Conservation (phyloP, 2,113 vertebrate species). For the Coptodon bakossiorum region DNA sequence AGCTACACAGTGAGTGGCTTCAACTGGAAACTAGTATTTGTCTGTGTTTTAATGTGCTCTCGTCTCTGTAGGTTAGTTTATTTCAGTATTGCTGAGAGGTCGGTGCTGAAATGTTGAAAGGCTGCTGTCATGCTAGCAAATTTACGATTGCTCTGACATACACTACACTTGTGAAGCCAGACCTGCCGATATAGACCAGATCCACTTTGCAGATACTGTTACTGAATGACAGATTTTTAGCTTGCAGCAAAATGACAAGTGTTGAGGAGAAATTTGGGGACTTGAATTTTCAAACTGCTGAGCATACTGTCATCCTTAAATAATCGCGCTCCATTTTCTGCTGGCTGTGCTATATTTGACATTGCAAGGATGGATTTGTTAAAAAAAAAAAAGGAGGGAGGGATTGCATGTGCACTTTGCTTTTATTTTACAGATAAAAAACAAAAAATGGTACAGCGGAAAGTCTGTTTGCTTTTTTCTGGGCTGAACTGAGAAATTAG, state of each 20-base stretch:
- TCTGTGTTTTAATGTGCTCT: not conserved
- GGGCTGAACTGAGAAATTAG: not conserved
- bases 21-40: not conserved
- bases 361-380: not conserved
- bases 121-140: not conserved
- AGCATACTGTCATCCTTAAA: not conserved
- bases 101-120: not conserved
- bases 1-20: slow-evolving; percentile 10
- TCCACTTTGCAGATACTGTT: not conserved
- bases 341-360: not conserved
- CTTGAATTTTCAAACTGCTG: not conserved
- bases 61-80: not conserved
- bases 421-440: not conserved
- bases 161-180: not conserved
- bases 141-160: not conserved
- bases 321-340: not conserved
- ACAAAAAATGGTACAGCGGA: not conserved
- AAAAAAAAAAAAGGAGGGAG: not conserved
- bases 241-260: not conserved
- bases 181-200: not conserved
- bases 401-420: not conserved
- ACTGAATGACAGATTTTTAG: not conserved
- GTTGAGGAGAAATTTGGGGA: not conserved
- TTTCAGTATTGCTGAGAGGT: not conserved
- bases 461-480: not conserved